Base-by-base conservation (phyloP, 2,888 invertebrate species). In the Blastobasis adustella region DNA sequence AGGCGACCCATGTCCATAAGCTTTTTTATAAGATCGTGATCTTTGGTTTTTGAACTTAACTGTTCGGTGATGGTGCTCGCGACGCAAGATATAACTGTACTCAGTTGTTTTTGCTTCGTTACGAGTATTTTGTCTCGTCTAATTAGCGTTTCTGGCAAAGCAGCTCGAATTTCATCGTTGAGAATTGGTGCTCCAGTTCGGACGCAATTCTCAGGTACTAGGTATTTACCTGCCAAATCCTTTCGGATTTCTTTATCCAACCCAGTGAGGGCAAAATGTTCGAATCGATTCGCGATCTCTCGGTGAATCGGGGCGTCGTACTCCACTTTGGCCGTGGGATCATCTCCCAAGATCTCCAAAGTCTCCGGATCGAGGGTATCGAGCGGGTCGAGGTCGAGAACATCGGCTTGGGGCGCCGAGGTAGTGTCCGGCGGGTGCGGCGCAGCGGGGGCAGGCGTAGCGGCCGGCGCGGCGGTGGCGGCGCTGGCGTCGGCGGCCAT, bases 161-260 rank as follows among this genome's bases (percentile, higher is more conserved):
- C 49, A 4, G 49, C 49, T 45, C 10, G 38, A 1, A 49, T 10
- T 39, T 49, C 49, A 0, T 37, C 5, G 37, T 44, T 49, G 9
- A 49, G 42, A 2, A 10, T 37, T 1, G 49, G 49, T 1, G 53
- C 56, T 4, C 42, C 50, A 37, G 51, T 56, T 5, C 10, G 44
- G 1, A 23, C n/a, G 36, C 53, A 53, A 37, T 55, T 55, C 0
- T 51, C 38, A 3, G 55, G 55, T 6, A 50, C 43, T n/a, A 45
- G 44, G 38, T 56, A 56, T 46, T 56, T 56, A n/a, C 6, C 39
- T 5, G 42, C 36, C 8, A 56, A 10, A 0, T 51, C 50, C 42
- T 56, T 56, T n/a, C 53, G 49, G 5, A 4, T 10, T 7, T 54
- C 53, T 37, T 53, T 54, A 37, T 5, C 40, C 8, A 52, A 40